Percentiles rank a stretch among this genome's conserved stretches.
phyloP scores from a whole-genome alignment of 2,113 vertebrate genomes.

The Egretta garzetta region DNA sequence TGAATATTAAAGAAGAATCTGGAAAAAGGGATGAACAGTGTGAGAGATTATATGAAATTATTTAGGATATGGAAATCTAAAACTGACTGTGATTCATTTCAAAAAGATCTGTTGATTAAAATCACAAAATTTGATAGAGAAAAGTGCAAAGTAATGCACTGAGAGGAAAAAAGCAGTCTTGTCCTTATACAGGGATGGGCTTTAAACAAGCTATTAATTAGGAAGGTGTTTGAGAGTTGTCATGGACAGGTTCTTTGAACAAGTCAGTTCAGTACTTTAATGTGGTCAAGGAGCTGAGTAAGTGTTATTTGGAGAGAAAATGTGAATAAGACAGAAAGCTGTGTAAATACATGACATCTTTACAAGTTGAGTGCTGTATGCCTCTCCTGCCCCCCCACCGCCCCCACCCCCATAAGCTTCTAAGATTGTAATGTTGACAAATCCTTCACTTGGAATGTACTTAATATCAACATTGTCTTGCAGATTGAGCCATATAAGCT shows the following conservation, averaged over 20 bases:
- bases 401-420: not conserved
- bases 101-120: not conserved
- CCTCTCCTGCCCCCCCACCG: not conserved
- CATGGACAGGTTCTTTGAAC: not conserved
- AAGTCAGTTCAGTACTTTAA: not conserved
- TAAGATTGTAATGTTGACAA: not conserved
- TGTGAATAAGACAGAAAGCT: not conserved
- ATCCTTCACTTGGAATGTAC: not conserved
- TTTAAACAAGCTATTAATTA: not conserved
- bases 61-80: not conserved
- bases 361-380: not conserved
- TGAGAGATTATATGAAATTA: not conserved
- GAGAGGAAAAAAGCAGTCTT: not conserved
- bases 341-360: not conserved
- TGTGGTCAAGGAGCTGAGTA: not conserved
- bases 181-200: not conserved
- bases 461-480: not conserved
- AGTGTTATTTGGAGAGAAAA: not conserved
- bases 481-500: not conserved
- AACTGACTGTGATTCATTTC: not conserved
- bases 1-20: too few relatives aligned
- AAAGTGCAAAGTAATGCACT: not conserved
- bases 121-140: not conserved
- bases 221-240: not conserved
- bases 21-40: not conserved